Evolutionary conservation across 2,888 invertebrate genomes (phyloP).

Genomic region (Drosophila melanosoma): DNA sequence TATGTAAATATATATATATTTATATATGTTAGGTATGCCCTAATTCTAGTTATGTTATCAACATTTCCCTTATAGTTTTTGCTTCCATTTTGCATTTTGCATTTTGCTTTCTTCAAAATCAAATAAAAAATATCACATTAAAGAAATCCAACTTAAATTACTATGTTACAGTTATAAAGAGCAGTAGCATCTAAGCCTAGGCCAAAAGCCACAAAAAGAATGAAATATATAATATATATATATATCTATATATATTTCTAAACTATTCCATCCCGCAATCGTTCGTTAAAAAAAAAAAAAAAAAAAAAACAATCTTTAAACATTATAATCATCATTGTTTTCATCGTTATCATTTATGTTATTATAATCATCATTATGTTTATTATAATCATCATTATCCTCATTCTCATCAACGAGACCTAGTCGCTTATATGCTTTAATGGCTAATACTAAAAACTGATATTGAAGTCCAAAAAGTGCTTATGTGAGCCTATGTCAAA

Average conservation of each 20-base stretch:
- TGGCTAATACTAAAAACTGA: constrained; percentile 69
- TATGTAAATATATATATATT: neutral
- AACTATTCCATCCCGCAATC: constrained; percentile 19
- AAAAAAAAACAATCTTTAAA: no score
- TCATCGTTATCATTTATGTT: no score
- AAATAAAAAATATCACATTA: constrained; percentile 76
- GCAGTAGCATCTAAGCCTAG: constrained; percentile 23
- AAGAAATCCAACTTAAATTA: constrained; percentile 74
- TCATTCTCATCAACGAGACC: constrained; percentile 31
- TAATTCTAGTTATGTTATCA: constrained; percentile 18
- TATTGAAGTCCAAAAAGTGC: constrained; percentile 69
- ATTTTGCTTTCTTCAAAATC: constrained; percentile 55
- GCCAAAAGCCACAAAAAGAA: constrained; percentile 17
- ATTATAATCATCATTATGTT: constrained; percentile 11
- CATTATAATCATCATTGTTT: neutral
- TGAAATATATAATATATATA: constrained; percentile 11
- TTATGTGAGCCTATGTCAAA: constrained; percentile 58
- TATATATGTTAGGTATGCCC: neutral
- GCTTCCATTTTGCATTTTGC: constrained; percentile 30
- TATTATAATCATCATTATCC: constrained; percentile 3
- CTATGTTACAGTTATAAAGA: constrained; percentile 41
- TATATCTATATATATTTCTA: constrained; percentile 12
- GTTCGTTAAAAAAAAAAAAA: constrained; percentile 5
- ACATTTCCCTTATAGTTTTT: constrained; percentile 32
- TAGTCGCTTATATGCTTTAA: constrained; percentile 33